Evolutionary conservation across 2,797 vertebrate species (phyloP).

Genomic region (Gambusia yucatana): DNA sequence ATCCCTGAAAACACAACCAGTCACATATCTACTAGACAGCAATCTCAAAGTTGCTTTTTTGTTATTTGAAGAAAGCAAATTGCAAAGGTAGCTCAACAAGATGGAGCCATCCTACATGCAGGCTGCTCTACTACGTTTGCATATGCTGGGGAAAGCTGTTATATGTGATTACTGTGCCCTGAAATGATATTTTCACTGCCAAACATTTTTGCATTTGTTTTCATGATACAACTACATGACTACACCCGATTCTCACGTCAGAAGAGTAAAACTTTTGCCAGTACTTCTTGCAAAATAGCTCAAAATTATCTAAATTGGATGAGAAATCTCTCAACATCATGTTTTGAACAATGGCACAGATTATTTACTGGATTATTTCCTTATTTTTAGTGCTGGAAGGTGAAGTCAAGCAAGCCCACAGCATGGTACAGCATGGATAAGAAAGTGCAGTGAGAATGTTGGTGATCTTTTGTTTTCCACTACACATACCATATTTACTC

Average conservation of each 20-base stretch:
- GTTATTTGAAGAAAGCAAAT: neutral
- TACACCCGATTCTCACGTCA: neutral
- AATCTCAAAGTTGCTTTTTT: constrained; percentile 13
- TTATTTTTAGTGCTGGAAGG: neutral
- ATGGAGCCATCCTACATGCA: constrained; percentile 6
- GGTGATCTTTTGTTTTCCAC: neutral
- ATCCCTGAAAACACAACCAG: constrained; percentile 17
- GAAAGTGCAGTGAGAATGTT: neutral
- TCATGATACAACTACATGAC: neutral
- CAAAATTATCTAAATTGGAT: neutral
- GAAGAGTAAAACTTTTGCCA: neutral
- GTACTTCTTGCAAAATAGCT: neutral
- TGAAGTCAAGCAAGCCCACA: neutral
- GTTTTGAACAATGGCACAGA: neutral
- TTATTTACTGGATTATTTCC: neutral
- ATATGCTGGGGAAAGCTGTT: neutral
- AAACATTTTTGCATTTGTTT: neutral
- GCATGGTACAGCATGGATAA: neutral
- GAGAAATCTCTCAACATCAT: neutral
- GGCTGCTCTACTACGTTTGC: constrained; percentile 9
- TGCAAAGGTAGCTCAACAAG: constrained; percentile 5
- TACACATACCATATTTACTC: neutral
- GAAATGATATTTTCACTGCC: neutral
- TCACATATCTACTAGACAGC: constrained; percentile 8
- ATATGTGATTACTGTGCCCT: neutral